Percentiles rank a stretch among this genome's conserved stretches.
Conservation (phyloP, 2,113 vertebrate genomes). For the Tricholaema leucomelas region DNA sequence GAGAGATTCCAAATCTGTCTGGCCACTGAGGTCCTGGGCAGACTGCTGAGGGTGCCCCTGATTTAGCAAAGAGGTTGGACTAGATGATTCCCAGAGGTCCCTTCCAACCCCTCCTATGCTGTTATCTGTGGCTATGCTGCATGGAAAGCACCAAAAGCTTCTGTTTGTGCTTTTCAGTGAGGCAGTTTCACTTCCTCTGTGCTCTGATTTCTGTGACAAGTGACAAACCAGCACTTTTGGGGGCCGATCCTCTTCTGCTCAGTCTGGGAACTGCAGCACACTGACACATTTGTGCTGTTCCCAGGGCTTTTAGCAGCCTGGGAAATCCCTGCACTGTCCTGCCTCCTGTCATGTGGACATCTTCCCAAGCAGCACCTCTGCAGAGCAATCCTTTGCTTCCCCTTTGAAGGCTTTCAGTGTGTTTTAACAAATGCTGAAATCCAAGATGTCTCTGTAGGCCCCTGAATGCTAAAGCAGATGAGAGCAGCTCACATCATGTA, state of each 20-base stretch:
- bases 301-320: neutral
- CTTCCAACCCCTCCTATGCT: no score
- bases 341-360: neutral
- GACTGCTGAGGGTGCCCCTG: no score
- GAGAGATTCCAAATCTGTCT: no score
- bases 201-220: rapidly evolving
- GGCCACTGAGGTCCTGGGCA: no score
- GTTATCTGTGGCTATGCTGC: no score
- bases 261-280: neutral
- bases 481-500: neutral
- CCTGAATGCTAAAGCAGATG: neutral
- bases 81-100: no score
- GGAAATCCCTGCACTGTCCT: neutral
- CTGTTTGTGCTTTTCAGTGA: neutral
- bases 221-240: neutral
- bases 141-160: neutral
- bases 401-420: neutral
- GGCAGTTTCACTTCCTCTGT: neutral
- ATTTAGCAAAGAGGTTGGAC: no score
- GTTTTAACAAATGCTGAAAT: neutral
- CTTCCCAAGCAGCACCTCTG: neutral
- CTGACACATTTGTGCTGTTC: neutral
- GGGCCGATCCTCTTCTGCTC: neutral
- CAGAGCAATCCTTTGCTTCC: neutral
- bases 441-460: neutral